Evolutionary conservation across 2,113 vertebrate genomes (phyloP).

Genomic region (Leuciscus idus): DNA sequence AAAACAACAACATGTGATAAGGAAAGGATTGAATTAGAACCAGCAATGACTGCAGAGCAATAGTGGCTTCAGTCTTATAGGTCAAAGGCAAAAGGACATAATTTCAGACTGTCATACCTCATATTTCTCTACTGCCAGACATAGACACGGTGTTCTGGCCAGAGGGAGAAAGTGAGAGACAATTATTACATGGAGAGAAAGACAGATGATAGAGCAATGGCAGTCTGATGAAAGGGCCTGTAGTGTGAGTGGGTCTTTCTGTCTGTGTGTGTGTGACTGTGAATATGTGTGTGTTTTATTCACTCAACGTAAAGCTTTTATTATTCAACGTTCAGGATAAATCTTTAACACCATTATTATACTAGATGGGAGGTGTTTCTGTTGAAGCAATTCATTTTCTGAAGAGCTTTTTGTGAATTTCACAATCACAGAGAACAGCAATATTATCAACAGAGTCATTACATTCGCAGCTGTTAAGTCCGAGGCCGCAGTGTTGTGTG

Average conservation of each 20-base stretch:
- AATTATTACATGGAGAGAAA: constrained; percentile 15
- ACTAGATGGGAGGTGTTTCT: constrained; percentile 5
- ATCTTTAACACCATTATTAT: background rate
- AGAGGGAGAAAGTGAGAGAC: constrained; percentile 44
- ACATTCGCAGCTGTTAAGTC: constrained; percentile 29
- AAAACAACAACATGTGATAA: background rate
- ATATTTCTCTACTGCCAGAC: constrained; percentile 26
- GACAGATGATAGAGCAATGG: constrained; percentile 21
- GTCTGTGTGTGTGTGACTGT: background rate
- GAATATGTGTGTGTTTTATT: background rate
- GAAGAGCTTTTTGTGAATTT: constrained; percentile 5
- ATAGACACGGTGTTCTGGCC: constrained; percentile 19
- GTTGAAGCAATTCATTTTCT: constrained; percentile 22
- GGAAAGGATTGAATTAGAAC: constrained; percentile 6
- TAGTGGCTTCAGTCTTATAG: constrained; percentile 4
- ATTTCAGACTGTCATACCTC: constrained; percentile 30
- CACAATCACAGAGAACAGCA: constrained; percentile 16
- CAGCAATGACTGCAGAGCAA: background rate
- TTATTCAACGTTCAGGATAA: background rate
- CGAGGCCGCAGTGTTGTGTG: constrained; percentile 13
- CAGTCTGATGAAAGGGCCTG: constrained; percentile 16
- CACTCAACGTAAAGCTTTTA: background rate
- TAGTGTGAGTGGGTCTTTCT: constrained; percentile 3
- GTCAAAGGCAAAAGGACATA: constrained; percentile 15
- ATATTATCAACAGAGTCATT: constrained; percentile 34